A percentile compares a stretch with the other conserved stretches of the same genome.
Evolutionary conservation across 2,888 invertebrate species (phyloP).

Genomic region (Chloroclysta siterata): DNA sequence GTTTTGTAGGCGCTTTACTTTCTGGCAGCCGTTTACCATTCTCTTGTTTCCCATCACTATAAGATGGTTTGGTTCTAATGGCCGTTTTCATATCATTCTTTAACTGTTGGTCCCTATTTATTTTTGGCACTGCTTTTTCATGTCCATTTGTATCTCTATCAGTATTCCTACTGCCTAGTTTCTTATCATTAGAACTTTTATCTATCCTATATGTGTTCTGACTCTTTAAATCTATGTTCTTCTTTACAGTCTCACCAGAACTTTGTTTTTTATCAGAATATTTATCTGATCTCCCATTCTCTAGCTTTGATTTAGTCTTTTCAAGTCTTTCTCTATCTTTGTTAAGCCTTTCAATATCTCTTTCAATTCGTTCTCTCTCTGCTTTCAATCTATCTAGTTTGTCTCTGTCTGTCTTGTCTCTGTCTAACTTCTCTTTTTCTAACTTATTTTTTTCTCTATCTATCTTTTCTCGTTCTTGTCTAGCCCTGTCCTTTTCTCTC

Average conservation of each 20-base stretch:
- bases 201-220: slow-evolving; percentile 82
- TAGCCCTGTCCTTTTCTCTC: slow-evolving; percentile 48
- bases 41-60: slow-evolving; percentile 33
- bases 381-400: slow-evolving; percentile 71
- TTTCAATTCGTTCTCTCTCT: slow-evolving; percentile 74
- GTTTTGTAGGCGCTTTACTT: slow-evolving; percentile 51
- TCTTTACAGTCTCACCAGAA: slow-evolving; percentile 63
- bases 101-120: slow-evolving; percentile 51
- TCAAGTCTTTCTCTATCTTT: slow-evolving; percentile 72
- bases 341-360: slow-evolving; percentile 72
- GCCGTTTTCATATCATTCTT: slow-evolving; percentile 52
- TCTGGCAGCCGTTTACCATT: slow-evolving; percentile 56
- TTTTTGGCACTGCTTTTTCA: slow-evolving; percentile 65
- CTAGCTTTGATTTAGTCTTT: slow-evolving; percentile 69
- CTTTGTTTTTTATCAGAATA: slow-evolving; percentile 61
- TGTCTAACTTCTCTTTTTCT: slow-evolving; percentile 55
- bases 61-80: slow-evolving; percentile 53
- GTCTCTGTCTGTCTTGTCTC: slow-evolving; percentile 66
- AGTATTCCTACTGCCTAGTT: slow-evolving; percentile 53
- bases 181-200: slow-evolving; percentile 71
- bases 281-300: slow-evolving; percentile 57
- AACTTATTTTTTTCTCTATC: slow-evolving; percentile 48
- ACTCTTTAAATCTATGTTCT: slow-evolving; percentile 76
- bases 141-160: slow-evolving; percentile 57
- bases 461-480: slow-evolving; percentile 48